Conservation (phyloP, 2,888 invertebrate species). For the Drosophila siamana region DNA sequence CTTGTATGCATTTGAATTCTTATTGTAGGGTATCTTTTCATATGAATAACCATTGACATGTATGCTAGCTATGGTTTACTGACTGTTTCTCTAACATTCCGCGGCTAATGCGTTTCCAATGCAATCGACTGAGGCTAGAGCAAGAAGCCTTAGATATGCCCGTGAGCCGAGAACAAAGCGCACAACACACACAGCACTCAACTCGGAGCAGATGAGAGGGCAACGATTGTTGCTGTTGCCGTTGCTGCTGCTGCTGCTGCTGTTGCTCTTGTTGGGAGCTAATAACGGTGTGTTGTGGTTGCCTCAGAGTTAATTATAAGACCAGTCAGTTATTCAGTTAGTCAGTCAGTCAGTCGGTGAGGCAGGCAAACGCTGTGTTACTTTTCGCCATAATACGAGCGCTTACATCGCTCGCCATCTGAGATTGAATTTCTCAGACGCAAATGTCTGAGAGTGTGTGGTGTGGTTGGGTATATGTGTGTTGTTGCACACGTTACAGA, state of each 20-base stretch:
- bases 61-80: conserved; percentile 10
- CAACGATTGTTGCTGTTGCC: conserved; percentile 14
- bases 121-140: conserved; percentile 52
- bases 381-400: conserved; percentile 53
- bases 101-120: conserved; percentile 76
- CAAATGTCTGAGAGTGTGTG: conserved; percentile 3
- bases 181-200: conserved; percentile 30
- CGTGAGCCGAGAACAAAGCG: conserved; percentile 60
- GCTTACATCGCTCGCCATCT: conserved; percentile 55
- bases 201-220: conserved; percentile 11
- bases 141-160: conserved; percentile 61
- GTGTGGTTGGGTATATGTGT: conserved; percentile 3
- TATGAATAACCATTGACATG: neutral
- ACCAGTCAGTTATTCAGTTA: conserved; percentile 53
- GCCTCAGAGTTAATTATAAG: conserved; percentile 81
- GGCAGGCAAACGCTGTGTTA: conserved; percentile 28
- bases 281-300: conserved; percentile 78
- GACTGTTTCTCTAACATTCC: conserved; percentile 56
- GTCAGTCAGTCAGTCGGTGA: conserved; percentile 34
- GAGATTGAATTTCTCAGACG: conserved; percentile 73
- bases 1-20: neutral
- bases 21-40: neutral
- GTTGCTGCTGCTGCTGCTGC: neutral
- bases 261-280: conserved; percentile 21
- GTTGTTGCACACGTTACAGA: conserved; percentile 65